Percentiles rank a stretch among this genome's conserved stretches.
Conservation (phyloP, 2,113 vertebrate genomes). For the Vulpes lagopus region DNA sequence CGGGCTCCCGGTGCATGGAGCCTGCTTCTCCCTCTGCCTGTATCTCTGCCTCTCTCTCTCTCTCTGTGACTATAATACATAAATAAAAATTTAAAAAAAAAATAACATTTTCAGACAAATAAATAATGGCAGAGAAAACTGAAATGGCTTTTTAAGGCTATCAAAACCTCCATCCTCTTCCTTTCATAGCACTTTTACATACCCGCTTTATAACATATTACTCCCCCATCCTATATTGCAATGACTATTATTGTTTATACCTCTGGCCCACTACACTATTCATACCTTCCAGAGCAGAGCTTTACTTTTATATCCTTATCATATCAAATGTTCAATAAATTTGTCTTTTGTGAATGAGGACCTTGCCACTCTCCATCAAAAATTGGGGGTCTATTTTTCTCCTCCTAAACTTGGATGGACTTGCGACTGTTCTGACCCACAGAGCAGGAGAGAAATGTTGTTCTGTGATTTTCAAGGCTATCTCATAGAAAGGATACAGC, state of each 20-base stretch:
- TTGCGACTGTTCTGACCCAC: background rate
- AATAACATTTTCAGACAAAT: conserved; percentile 9
- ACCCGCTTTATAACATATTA: background rate
- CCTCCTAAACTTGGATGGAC: background rate
- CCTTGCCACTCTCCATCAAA: background rate
- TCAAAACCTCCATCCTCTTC: background rate
- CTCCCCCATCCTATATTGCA: background rate
- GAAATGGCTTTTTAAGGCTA: conserved; percentile 1
- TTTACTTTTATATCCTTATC: background rate
- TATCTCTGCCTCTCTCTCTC: no score
- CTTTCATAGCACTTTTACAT: background rate
- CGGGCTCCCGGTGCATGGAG: no score
- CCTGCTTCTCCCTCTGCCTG: no score
- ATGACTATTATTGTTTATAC: background rate
- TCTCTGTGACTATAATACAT: no score
- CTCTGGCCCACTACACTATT: background rate
- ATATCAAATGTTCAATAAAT: background rate
- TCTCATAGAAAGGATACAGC: background rate
- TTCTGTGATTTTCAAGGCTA: background rate
- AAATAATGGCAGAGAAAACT: conserved; percentile 16
- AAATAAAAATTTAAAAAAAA: no score
- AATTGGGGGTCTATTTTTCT: background rate
- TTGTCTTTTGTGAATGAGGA: background rate
- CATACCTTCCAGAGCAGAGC: background rate
- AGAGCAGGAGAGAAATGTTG: background rate